These are phyloP conservation scores for Dendroctonus ponderosae DNA, from an alignment of 1,140 invertebrate species.

Conservation along the genomic window DNA sequence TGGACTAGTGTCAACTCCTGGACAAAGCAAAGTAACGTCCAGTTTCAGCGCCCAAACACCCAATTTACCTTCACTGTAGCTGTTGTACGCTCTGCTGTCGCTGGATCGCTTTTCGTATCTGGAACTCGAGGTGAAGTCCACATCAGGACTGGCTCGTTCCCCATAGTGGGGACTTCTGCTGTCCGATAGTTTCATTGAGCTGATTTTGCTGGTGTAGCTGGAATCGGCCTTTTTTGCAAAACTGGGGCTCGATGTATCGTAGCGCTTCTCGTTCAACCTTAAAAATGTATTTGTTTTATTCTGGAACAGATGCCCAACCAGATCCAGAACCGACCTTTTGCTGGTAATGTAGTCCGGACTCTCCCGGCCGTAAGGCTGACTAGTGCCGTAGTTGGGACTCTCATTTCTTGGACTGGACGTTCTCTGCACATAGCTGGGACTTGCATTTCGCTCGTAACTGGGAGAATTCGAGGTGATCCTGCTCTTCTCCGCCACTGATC, in stretches of 20 bases:
- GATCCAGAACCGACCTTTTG: constrained; percentile 30
- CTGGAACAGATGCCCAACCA: neutral
- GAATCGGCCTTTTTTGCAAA: constrained; percentile 43
- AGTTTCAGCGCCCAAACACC: neutral
- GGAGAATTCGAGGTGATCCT: constrained; percentile 45
- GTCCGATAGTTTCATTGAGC: constrained; percentile 41
- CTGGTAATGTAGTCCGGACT: constrained; percentile 46
- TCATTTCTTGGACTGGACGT: constrained; percentile 34
- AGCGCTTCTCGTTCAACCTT: constrained; percentile 42
- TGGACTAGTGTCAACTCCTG: constrained; percentile 63
- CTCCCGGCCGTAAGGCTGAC: constrained; percentile 40
- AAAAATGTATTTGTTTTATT: neutral
- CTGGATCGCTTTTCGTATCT: constrained; percentile 42
- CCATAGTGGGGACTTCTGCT: constrained; percentile 41
- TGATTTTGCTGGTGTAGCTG: constrained; percentile 43
- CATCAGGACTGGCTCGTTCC: constrained; percentile 41
- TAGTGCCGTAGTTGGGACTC: constrained; percentile 39
- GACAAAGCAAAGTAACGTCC: neutral
- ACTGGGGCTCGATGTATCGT: constrained; percentile 43
- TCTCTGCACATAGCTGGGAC: constrained; percentile 38
- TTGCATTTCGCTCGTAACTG: constrained; percentile 31
- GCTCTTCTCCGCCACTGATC: constrained; percentile 47
- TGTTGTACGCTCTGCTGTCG: constrained; percentile 47
- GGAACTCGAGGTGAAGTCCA: constrained; percentile 34
- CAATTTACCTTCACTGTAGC: constrained; percentile 22